Evolutionary conservation across 2,113 vertebrate genomes (phyloP).

Genomic region (Aegithalos caudatus): DNA sequence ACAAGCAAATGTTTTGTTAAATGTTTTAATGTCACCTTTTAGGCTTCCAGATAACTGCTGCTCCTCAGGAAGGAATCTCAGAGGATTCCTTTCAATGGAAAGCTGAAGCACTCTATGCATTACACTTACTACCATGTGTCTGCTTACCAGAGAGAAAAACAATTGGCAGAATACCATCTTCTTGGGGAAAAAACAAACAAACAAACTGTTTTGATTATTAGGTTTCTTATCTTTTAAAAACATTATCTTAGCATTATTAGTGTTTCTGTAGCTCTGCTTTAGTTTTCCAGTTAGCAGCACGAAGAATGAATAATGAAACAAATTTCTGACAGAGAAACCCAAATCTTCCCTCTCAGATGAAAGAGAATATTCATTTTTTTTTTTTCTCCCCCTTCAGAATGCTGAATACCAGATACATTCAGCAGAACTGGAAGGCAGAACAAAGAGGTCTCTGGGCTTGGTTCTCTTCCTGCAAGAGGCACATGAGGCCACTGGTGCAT

Average conservation of each 20-base stretch:
- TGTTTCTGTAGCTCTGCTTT: neutral
- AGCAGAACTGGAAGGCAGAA: constrained; percentile 32
- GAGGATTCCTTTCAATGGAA: neutral
- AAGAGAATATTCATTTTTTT: neutral
- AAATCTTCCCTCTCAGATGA: neutral
- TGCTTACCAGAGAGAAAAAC: neutral
- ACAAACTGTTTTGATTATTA: neutral
- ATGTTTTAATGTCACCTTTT: neutral
- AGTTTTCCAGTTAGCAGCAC: neutral
- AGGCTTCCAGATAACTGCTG: neutral
- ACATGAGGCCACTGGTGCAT: constrained; percentile 14
- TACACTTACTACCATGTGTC: neutral
- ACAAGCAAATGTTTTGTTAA: neutral
- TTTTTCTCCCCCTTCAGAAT: neutral
- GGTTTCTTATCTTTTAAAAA: neutral
- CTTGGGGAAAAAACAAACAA: neutral
- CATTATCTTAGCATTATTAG: neutral
- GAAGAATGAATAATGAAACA: neutral
- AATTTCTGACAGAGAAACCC: neutral
- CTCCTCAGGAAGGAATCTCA: neutral
- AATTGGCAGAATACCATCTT: neutral
- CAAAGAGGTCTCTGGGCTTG: constrained; percentile 25
- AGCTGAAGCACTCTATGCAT: neutral
- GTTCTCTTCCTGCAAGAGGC: constrained; percentile 32
- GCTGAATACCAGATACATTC: neutral